Evolutionary conservation across 2,888 invertebrate species (phyloP).

Genomic region (Ferdinandea cuprea): DNA sequence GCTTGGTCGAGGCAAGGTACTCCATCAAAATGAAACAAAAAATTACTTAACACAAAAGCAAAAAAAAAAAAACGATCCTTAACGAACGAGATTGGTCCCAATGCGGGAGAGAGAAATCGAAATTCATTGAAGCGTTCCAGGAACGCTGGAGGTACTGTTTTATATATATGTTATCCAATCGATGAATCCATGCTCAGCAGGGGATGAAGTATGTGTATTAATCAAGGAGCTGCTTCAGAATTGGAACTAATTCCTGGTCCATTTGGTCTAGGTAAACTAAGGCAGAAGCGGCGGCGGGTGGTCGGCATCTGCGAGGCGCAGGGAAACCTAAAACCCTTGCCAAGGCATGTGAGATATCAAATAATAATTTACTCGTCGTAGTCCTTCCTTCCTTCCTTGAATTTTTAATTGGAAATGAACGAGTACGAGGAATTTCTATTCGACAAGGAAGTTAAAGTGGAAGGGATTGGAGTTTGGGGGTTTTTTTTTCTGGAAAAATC

Average conservation of each 20-base stretch:
- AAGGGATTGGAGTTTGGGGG: not conserved
- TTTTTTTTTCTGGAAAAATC: not conserved
- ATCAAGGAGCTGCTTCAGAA: slow-evolving; percentile 57
- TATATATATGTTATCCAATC: slow-evolving; percentile 31
- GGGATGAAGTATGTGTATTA: slow-evolving; percentile 54
- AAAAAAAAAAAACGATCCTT: slow-evolving; percentile 45
- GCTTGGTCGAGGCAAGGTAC: slow-evolving; percentile 25
- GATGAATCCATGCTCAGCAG: slow-evolving; percentile 53
- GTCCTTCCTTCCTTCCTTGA: slow-evolving; percentile 45
- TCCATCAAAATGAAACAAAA: slow-evolving; percentile 46
- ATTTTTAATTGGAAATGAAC: slow-evolving; percentile 71
- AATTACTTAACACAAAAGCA: slow-evolving; percentile 1
- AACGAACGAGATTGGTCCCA: slow-evolving; percentile 72
- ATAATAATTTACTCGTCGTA: slow-evolving; percentile 61
- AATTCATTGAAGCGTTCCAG: slow-evolving; percentile 65
- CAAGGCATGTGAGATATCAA: slow-evolving; percentile 57
- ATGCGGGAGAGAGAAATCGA: slow-evolving; percentile 65
- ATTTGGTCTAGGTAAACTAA: slow-evolving; percentile 36
- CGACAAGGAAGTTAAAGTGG: not conserved
- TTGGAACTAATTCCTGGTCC: slow-evolving; percentile 62
- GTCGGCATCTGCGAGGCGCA: not conserved
- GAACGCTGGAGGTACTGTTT: slow-evolving; percentile 11
- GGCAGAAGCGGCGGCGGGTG: not conserved
- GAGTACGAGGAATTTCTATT: not conserved
- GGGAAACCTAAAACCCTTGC: not conserved